Evolutionary conservation across 2,888 invertebrate genomes (phyloP), one percentile per base, ranked within the genome.

Genomic region (Dendrolimus pini): DNA sequence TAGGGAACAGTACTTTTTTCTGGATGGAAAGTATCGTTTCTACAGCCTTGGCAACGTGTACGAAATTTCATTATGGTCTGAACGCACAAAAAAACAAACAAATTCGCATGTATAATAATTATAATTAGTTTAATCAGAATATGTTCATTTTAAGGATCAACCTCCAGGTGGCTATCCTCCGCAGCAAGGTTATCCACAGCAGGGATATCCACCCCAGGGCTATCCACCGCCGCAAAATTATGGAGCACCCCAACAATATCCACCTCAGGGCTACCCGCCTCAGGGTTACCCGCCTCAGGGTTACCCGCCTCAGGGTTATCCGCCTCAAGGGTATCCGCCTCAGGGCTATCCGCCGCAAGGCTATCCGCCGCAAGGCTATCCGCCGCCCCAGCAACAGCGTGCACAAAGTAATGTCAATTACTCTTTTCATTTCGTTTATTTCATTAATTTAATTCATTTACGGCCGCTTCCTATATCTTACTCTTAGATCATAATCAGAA

Each of bases 101-200:
- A 3, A 6, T 6, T 30, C 30, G 30, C 30, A 6, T 30, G 0
- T 30, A 30, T 30, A 30, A 3, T 30, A 30, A 30, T 30, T 30
- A 30, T 6, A 30, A 30, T 30, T 6, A 30, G 30, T 6, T 30
- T 30, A 30, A 30, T 30, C 30, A 30, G 30, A 30, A 30, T 30
- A 30, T 30, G 30, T 30, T 30, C 47, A 47, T 47, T 47, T 12
- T 6, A 30, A 61, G 1, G 62, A 62, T 9, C 62, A 57, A 7
- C 62, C 55, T 0, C 65, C 60, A 1, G 65, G 63, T 6, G 64
- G 12, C 9, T 9, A 65, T 1, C 62, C 61, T 54, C 59, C 54
- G 1, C 63, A 57, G 9, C 64, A 62, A 41, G 63, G 62, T 0
- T 60, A 61, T 54, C 56, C 60, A 12, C 63, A 56, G 42, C 65